Evolutionary conservation across 2,113 vertebrate genomes (phyloP).

Genomic region (Seriola quinqueradiata): DNA sequence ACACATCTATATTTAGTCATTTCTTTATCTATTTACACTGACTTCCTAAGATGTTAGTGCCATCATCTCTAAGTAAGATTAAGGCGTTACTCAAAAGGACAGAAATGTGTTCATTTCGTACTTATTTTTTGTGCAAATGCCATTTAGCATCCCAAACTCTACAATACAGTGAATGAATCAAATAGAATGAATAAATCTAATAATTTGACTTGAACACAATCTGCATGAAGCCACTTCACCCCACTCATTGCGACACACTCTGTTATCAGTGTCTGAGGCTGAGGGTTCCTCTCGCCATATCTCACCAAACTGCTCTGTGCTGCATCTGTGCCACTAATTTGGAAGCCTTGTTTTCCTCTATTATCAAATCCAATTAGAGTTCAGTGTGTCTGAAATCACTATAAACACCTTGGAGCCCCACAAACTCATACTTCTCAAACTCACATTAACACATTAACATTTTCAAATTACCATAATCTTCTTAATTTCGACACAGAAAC

Average conservation of each 20-base stretch:
- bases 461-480: not conserved
- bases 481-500: not conserved
- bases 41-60: not conserved
- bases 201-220: not conserved
- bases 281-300: not conserved
- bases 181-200: not conserved
- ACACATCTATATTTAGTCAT: not conserved
- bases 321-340: not conserved
- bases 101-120: no score
- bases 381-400: not conserved
- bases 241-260: no score
- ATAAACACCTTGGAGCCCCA: not conserved
- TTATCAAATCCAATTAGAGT: not conserved
- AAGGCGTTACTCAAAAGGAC: not conserved
- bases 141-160: not conserved
- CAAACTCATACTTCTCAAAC: not conserved
- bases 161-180: not conserved
- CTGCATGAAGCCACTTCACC: not conserved
- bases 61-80: not conserved
- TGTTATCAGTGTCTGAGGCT: not conserved
- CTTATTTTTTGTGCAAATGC: not conserved
- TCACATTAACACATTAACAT: not conserved
- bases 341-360: not conserved
- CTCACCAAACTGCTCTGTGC: not conserved
- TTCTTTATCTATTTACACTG: not conserved